Conservation (phyloP, 2,888 invertebrate genomes). For the Hirtodrosophila duncani region DNA sequence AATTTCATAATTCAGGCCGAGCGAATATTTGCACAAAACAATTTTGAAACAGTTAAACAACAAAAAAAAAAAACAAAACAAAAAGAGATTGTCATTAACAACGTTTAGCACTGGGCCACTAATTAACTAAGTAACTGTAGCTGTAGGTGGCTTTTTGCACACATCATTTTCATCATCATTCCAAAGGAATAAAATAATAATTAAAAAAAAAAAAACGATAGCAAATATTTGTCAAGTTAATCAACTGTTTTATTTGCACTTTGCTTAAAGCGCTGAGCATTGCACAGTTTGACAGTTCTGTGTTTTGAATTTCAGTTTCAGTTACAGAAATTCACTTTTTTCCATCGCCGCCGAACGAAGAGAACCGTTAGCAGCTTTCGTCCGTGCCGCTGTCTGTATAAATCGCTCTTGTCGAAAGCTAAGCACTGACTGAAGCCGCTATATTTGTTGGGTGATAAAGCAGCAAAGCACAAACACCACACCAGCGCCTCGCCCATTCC, state of each 20-base stretch:
- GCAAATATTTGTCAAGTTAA: no score
- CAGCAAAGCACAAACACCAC: slow-evolving; percentile 24
- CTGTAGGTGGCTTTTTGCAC: slow-evolving; percentile 27
- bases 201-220: no score
- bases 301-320: no score
- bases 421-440: slow-evolving; percentile 53
- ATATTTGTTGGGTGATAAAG: no score
- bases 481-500: slow-evolving; percentile 24
- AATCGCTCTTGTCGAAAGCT: slow-evolving; percentile 60
- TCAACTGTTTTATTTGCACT: no score
- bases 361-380: no score
- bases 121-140: slow-evolving; percentile 32
- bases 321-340: no score
- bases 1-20: slow-evolving; percentile 44
- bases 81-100: slow-evolving; percentile 21
- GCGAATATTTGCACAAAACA: no score
- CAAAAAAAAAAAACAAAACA: neutral
- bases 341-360: no score
- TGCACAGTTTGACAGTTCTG: no score
- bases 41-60: slow-evolving; percentile 3
- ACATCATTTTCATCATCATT: slow-evolving; percentile 17
- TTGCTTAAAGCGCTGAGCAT: no score
- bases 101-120: slow-evolving; percentile 31
- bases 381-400: slow-evolving; percentile 1
- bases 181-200: no score